A percentile compares a stretch with the other conserved stretches of the same genome.
Conservation (phyloP, 1,140 invertebrate species). For the Cephus cinctus region DNA sequence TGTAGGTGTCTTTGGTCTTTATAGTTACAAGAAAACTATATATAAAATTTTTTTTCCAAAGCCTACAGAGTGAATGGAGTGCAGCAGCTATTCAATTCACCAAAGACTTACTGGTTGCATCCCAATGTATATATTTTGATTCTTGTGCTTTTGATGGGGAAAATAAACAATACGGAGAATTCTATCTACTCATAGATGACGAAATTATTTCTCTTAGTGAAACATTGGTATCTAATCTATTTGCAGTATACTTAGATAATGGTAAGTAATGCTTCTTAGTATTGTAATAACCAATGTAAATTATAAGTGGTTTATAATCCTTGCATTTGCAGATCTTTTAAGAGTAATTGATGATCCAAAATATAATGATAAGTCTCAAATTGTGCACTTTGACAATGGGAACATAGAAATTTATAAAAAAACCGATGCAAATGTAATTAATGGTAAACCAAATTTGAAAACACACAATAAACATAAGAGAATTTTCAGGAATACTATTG, state of each 20-base stretch:
- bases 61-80: constrained; percentile 30
- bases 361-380: constrained; percentile 11
- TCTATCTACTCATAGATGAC: constrained; percentile 35
- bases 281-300: constrained; percentile 13
- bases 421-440: background rate
- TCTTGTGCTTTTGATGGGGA: constrained; percentile 18
- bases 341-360: background rate
- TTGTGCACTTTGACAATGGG: constrained; percentile 3
- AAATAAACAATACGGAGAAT: constrained; percentile 34
- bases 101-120: constrained; percentile 26
- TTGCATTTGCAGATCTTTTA: background rate
- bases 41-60: constrained; percentile 16
- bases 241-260: constrained; percentile 28
- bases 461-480: background rate
- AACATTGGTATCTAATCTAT: constrained; percentile 25
- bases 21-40: constrained; percentile 3
- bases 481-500: background rate
- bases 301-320: background rate
- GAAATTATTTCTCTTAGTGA: constrained; percentile 27
- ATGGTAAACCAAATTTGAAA: background rate
- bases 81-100: constrained; percentile 25
- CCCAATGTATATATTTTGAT: constrained; percentile 33
- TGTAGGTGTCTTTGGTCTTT: background rate
- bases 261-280: constrained; percentile 25
- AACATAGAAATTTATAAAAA: too few species aligned